A percentile compares a stretch with the other conserved stretches of the same genome.
Evolutionary conservation across 2,797 vertebrate species (phyloP).

Genomic region (Poliocrania exsul): DNA sequence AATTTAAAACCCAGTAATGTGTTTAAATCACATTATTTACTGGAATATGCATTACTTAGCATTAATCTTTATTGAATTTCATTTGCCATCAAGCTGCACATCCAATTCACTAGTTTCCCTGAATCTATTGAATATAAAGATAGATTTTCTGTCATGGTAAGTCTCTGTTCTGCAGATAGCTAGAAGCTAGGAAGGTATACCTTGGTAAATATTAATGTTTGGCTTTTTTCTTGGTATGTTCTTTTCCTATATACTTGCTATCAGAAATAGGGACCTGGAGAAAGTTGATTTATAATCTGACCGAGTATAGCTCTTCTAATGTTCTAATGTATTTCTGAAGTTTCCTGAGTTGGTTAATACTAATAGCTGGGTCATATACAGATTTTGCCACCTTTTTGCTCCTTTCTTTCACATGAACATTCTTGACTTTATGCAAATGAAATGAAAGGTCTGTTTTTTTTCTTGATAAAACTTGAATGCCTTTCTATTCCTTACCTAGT

Average conservation of each 20-base stretch:
- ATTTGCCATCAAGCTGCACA: not conserved
- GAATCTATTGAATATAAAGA: not conserved
- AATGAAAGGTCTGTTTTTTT: not conserved
- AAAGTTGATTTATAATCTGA: not conserved
- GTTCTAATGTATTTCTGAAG: not conserved
- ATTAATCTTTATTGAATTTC: slow-evolving; percentile 46
- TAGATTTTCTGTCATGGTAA: not conserved
- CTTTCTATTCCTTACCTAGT: not conserved
- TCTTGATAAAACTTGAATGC: not conserved
- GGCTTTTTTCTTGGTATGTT: not conserved
- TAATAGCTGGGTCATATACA: not conserved
- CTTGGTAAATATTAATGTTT: not conserved
- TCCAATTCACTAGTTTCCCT: not conserved
- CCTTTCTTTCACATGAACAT: not conserved
- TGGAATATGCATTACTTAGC: not conserved
- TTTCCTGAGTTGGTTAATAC: not conserved
- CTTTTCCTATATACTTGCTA: not conserved
- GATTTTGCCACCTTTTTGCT: not conserved
- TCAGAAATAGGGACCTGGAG: not conserved
- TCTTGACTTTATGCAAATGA: not conserved
- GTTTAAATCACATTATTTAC: slow-evolving; percentile 41
- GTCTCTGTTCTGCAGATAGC: not conserved
- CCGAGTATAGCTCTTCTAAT: not conserved
- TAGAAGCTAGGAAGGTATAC: not conserved
- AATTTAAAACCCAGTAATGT: not conserved